Evolutionary conservation across 2,888 invertebrate genomes (phyloP), one percentile per base, ranked within the genome.

Genomic region (Gastrophysa polygoni): DNA sequence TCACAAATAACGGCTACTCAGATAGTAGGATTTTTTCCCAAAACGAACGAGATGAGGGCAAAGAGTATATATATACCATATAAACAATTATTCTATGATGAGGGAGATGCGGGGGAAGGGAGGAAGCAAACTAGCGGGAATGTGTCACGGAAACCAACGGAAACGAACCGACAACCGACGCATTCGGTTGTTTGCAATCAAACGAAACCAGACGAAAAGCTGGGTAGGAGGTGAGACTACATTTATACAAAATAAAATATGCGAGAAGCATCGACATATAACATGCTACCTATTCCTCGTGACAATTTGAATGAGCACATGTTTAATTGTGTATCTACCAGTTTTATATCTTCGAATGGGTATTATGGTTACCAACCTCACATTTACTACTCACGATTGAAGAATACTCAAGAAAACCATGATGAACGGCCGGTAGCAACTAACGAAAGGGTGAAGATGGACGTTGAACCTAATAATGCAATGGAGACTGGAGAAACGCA

Each of bases 361-460:
- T 75, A 75, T 68, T 75, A 75, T 51, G 75, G 75, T 32, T 75
- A 72, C 63, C 73, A 74, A 63, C 71, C 72, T 28, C 62, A 60
- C 52, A 58, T 61, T 21, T 50, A 59, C 24, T 10, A 56, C n/a
- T 50, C 54, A 47, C n/a, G 14, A 38, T 47, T 60, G 14, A 64
- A 65, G 24, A 28, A 24, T 14, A 10, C 17, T 11, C 24, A 46
- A 8, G 17, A 32, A 24, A 34, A 43, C 11, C 38, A 49, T 20
- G 46, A 8, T 44, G 16, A 21, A 28, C 34, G 24, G 10, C 52
- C 20, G n/a, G n/a, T n/a, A 17, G 52, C 28, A 24, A 43, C 16
- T 17, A 58, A 50, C 48, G 55, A 63, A 24, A 55, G 46, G 34
- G 38, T 43, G 28, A 17, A 48, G n/a, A 50, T 56, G 62, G 69